phyloP scores from a whole-genome alignment of 1,140 invertebrate genomes.

The Drosophila rhopaloa region DNA sequence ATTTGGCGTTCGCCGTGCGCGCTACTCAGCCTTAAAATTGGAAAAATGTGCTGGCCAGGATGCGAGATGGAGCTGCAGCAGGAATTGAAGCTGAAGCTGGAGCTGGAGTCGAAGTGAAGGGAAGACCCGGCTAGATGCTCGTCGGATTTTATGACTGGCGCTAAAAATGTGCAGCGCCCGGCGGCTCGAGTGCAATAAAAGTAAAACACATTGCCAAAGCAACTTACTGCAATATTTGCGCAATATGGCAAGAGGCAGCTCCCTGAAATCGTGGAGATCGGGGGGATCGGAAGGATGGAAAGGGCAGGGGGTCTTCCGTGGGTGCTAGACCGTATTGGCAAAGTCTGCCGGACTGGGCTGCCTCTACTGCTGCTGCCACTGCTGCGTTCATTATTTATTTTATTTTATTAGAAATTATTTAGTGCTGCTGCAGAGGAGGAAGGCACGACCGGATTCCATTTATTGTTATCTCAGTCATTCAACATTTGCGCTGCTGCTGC shows the following conservation, averaged over 20 bases:
- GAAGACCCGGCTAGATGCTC: slow-evolving; percentile 45
- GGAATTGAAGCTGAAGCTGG: slow-evolving; percentile 8
- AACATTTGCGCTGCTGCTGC: slow-evolving; percentile 43
- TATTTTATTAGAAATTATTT: slow-evolving; percentile 84
- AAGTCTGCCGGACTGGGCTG: slow-evolving; percentile 21
- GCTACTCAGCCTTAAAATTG: slow-evolving; percentile 82
- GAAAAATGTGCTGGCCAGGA: slow-evolving; percentile 71
- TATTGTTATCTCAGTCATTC: slow-evolving; percentile 80
- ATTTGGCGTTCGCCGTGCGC: slow-evolving; percentile 77
- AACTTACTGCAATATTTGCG: slow-evolving; percentile 81
- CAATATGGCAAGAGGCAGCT: slow-evolving; percentile 61
- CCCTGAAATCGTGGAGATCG: background rate
- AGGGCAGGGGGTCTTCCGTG: slow-evolving; percentile 12
- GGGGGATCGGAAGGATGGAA: slow-evolving; percentile 2
- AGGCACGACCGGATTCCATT: slow-evolving; percentile 66
- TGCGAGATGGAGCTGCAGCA: slow-evolving; percentile 1
- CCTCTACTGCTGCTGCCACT: background rate
- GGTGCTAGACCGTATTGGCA: slow-evolving; percentile 41
- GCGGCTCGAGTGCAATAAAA: slow-evolving; percentile 80
- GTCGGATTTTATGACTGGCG: slow-evolving; percentile 78
- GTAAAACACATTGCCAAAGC: slow-evolving; percentile 82
- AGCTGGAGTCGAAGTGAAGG: background rate
- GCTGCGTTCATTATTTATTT: slow-evolving; percentile 82
- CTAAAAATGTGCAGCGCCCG: slow-evolving; percentile 80
- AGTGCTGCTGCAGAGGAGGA: slow-evolving; percentile 52